Evolutionary conservation across 1,140 invertebrate genomes (phyloP).

Genomic region (Diachasmimorpha longicaudata): DNA sequence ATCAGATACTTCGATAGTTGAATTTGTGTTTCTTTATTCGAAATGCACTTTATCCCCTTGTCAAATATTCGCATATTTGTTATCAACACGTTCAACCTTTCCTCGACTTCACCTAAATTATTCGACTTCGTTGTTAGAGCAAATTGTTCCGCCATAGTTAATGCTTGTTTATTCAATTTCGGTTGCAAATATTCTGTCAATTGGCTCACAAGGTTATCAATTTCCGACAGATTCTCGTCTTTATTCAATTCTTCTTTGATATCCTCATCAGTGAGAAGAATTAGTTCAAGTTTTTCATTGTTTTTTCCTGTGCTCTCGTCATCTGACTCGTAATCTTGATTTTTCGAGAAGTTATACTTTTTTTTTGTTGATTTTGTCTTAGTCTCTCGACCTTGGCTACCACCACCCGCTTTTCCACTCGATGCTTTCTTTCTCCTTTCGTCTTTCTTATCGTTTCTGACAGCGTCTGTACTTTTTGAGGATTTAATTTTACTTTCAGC

Average conservation of each 20-base stretch:
- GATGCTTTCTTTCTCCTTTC: slow-evolving; percentile 87
- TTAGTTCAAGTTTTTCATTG: slow-evolving; percentile 59
- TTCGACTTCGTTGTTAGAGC: slow-evolving; percentile 47
- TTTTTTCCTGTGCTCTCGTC: slow-evolving; percentile 53
- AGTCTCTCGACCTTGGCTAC: slow-evolving; percentile 91
- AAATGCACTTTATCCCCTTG: slow-evolving; percentile 77
- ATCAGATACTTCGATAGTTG: slow-evolving; percentile 82
- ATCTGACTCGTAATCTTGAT: slow-evolving; percentile 69
- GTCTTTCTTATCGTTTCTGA: slow-evolving; percentile 73
- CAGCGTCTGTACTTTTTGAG: slow-evolving; percentile 50
- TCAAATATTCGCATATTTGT: slow-evolving; percentile 84
- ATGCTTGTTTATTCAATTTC: slow-evolving; percentile 65
- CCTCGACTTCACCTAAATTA: slow-evolving; percentile 65
- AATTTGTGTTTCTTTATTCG: slow-evolving; percentile 68
- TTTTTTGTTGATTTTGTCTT: slow-evolving; percentile 95
- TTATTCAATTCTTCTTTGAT: slow-evolving; percentile 71
- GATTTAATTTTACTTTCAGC: slow-evolving; percentile 57
- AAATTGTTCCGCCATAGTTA: slow-evolving; percentile 72
- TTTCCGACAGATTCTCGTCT: slow-evolving; percentile 69
- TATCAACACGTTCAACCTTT: slow-evolving; percentile 78
- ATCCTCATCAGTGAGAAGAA: slow-evolving; percentile 74
- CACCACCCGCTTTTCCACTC: slow-evolving; percentile 86
- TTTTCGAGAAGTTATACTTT: slow-evolving; percentile 65
- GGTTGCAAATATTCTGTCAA: slow-evolving; percentile 69
- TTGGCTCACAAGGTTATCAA: slow-evolving; percentile 69